Percentiles rank a stretch among this genome's conserved stretches.
phyloP scores from a whole-genome alignment of 2,797 vertebrate species.

The Triplophysa yarkandensis region DNA sequence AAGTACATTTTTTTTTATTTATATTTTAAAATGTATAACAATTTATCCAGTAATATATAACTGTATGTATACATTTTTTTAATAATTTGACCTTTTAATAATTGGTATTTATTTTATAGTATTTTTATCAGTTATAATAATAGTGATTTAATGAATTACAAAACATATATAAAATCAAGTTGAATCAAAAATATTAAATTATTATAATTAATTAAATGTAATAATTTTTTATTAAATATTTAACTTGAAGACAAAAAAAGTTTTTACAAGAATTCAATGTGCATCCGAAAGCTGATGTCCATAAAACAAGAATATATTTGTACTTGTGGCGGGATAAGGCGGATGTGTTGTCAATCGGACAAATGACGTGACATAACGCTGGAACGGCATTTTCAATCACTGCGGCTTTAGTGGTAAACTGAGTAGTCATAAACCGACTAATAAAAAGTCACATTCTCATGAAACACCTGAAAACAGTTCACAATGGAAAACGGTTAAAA shows the following conservation, averaged over 20 bases:
- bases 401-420: constrained; percentile 22
- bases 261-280: constrained; percentile 9
- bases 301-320: background rate
- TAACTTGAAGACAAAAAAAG: background rate
- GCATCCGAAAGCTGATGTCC: background rate
- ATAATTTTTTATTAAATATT: no score
- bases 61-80: no score
- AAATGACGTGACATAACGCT: constrained; percentile 22
- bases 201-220: no score
- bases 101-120: no score
- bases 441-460: constrained; percentile 41
- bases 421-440: constrained; percentile 18
- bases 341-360: background rate
- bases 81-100: no score
- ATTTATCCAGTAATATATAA: no score
- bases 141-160: no score
- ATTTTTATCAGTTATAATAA: no score
- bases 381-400: background rate
- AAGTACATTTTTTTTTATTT: no score
- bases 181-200: no score
- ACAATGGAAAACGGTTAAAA: constrained; percentile 32
- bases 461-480: constrained; percentile 11
- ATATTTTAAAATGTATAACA: no score
- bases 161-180: no score
- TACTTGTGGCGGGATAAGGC: background rate